Base-by-base conservation (phyloP, 1,140 invertebrate genomes). In the Aleiodes sp. region DNA sequence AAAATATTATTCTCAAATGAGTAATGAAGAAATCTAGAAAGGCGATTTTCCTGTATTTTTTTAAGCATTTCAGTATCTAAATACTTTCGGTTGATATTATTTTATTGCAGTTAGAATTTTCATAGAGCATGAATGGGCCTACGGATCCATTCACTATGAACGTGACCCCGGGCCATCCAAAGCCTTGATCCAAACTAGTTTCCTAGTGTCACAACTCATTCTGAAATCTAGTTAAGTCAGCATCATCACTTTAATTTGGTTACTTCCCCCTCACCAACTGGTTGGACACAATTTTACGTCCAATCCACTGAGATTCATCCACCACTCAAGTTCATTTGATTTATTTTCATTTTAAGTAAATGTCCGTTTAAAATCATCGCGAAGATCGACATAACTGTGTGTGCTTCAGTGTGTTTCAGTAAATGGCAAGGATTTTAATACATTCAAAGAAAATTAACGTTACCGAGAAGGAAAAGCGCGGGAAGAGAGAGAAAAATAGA, bases 81-180 rank as follows among this genome's bases (percentile, higher is more conserved):
- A 56, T 35, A 35, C 4, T 35, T 35, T 35, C 4, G 4, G 10
- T 35, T 35, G 31, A 35, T 6, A 35, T n/a, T n/a, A n/a, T 6
- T 35, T 35, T 6, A 10, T 59, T 43, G 43, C 37, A 67, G 71
- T 75, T 75, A 75, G 73, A 73, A 66, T 43, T 70, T 68, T 63
- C 77, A 79, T 82, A 73, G 78, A 80, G 78, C 79, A 80, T 82
- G 81, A 82, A 83, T 83, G 81, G 77, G 66, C 61, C 41, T 73
- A 67, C 46, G 74, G 73, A 63, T 74, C 68, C 81, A 83, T 83
- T 83, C 80, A 82, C 74, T 41, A 79, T 75, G 74, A 76, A 78
- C 79, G 62, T 79, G 80, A 80, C 79, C 78, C 78, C 77, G 70
- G 61, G 16, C 12, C 71, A 65, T 70, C 73, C 62, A 52, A 72